Evolutionary conservation across 1,140 invertebrate species (phyloP), one percentile per base, ranked within the genome.

Genomic region (Anoplophora glabripennis): DNA sequence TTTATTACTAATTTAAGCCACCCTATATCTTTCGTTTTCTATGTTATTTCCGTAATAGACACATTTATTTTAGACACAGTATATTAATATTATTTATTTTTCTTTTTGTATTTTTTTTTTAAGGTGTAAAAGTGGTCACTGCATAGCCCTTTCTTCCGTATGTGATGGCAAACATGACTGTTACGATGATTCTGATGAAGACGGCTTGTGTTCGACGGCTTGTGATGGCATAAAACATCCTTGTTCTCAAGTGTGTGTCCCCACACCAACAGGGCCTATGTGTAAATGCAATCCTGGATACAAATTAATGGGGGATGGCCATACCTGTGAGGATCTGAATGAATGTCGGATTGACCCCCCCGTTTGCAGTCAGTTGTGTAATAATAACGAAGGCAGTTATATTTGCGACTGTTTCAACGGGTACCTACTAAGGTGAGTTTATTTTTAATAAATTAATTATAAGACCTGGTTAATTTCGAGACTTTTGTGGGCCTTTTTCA

Each of bases 351-450:
- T 54, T 10, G 46, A 72, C 8, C 67, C 76, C n/a, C 68, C 71
- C 9, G 36, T 68, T 0, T 82, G 81, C 61, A 72, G 78, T 59
- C 79, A 82, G 66, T 72, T 75, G 40, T 82, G 81, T 52, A 64
- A 57, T 1, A 73, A 79, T 3, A 69, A 69, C 3, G 71, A 75
- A 3, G 71, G 75, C 12, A 73, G 74, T 1, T 76, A 75, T 0
- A 70, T 77, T 1, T 98, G 95, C 72, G 82, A 82, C 12, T 96
- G 95, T 75, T 79, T 80, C 11, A 75, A 84, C 1, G 92, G 89
- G 1, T 97, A 89, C 71, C 77, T 83, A 1, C 76, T 93, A 14
- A 76, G 80, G 79, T 78, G 49, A 36, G 55, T 40, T n/a, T 37
- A 17, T 4, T n/a, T n/a, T n/a, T n/a, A n/a, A n/a, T n/a, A n/a